phyloP scores from a whole-genome alignment of 1,140 invertebrate species.

The Phthorimaea operculella region DNA sequence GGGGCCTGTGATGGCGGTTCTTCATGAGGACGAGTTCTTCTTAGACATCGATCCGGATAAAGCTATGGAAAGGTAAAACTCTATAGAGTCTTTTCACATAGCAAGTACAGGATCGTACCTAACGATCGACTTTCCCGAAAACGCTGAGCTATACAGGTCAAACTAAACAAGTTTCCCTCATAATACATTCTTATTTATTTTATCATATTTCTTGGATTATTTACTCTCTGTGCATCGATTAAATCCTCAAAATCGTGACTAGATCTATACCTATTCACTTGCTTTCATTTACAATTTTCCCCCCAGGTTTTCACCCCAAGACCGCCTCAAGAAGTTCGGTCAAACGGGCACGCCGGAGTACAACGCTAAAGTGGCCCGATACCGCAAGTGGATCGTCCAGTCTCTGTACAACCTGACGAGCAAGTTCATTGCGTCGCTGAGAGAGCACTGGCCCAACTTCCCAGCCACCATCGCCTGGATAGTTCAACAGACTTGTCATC shows the following conservation, averaged over 20 bases:
- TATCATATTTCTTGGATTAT: too few species aligned
- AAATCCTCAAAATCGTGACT: too few species aligned
- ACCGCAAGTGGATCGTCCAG: constrained; percentile 82
- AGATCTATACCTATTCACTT: too few species aligned
- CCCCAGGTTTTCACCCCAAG: constrained; percentile 74
- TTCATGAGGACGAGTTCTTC: constrained; percentile 93
- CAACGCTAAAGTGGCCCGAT: constrained; percentile 76
- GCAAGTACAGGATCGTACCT: too few species aligned
- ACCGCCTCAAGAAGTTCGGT: constrained; percentile 83
- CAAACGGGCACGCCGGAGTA: constrained; percentile 76
- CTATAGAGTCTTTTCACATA: too few species aligned
- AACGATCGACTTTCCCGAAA: too few species aligned
- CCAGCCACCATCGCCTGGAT: constrained; percentile 77
- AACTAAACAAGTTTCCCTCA: too few species aligned
- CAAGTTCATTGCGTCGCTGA: constrained; percentile 29
- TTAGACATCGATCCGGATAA: constrained; percentile 94
- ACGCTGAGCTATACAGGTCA: too few species aligned
- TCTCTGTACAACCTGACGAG: constrained; percentile 84
- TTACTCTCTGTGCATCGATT: too few species aligned
- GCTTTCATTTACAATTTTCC: neutral
- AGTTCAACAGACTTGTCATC: constrained; percentile 79
- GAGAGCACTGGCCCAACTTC: constrained; percentile 7
- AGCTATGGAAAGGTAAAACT: too few species aligned
- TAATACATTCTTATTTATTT: too few species aligned
- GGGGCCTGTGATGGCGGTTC: constrained; percentile 89